Evolutionary conservation across 2,888 invertebrate species (phyloP).

Genomic region (Sesamia inferens): DNA sequence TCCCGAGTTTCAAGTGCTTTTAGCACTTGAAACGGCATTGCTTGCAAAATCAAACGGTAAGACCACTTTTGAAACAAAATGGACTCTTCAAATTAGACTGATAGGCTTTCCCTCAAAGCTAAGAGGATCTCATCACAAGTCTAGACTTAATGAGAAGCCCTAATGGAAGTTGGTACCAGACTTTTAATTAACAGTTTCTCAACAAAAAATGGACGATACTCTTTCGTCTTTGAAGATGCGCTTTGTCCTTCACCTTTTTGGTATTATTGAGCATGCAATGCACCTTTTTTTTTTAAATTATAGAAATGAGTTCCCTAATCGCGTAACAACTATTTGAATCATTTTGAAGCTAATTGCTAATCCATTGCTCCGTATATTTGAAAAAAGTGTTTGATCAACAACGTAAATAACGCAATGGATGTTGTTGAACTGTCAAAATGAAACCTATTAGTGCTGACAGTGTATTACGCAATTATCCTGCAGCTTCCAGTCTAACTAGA

Average conservation of each 20-base stretch:
- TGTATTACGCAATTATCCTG: too few species aligned
- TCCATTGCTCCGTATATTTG: too few species aligned
- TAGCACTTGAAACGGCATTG: conserved; percentile 9
- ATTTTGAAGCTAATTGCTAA: too few species aligned
- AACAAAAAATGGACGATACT: conserved; percentile 59
- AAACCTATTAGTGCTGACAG: too few species aligned
- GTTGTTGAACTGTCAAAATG: too few species aligned
- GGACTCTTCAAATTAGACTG: conserved; percentile 23
- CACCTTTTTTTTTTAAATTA: too few species aligned
- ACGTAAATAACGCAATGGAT: too few species aligned
- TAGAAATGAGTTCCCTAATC: too few species aligned
- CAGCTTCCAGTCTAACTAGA: too few species aligned
- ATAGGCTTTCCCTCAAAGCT: conserved; percentile 49
- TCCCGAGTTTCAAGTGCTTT: neutral
- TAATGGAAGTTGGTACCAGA: conserved; percentile 64
- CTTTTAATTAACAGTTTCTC: conserved; percentile 72
- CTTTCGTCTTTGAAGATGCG: conserved; percentile 45
- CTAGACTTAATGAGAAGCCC: conserved; percentile 54
- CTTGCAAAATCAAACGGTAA: conserved; percentile 41
- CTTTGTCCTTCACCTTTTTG: conserved; percentile 46
- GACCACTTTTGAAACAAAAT: conserved; percentile 44
- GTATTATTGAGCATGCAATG: conserved; percentile 23
- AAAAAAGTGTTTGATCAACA: too few species aligned
- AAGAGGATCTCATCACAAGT: conserved; percentile 48
- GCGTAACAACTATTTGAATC: too few species aligned